Evolutionary conservation across 2,888 invertebrate species (phyloP).

Genomic region (Pachymerium ferrugineum): DNA sequence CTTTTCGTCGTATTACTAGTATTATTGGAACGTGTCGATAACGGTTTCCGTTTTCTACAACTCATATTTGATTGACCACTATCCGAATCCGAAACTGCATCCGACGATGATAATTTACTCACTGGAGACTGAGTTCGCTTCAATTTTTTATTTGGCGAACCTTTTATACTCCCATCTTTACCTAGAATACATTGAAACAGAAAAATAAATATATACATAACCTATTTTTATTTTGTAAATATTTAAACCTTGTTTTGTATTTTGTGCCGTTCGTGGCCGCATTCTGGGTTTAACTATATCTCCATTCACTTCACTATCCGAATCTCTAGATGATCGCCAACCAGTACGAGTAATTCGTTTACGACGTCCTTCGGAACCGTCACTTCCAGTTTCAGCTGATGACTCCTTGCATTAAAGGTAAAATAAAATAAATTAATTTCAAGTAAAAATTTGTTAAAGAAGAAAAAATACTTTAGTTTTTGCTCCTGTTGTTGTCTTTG

Average conservation of each 20-base stretch:
- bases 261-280: neutral
- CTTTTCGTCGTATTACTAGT: neutral
- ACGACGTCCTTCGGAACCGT: neutral
- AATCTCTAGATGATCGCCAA: neutral
- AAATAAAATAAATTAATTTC: too few relatives aligned
- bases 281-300: neutral
- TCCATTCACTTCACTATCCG: neutral
- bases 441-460: neutral
- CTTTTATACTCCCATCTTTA: neutral
- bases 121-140: neutral
- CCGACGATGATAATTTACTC: neutral
- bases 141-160: neutral
- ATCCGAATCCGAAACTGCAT: neutral
- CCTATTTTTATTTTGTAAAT: neutral
- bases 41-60: slow-evolving; percentile 23
- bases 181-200: neutral
- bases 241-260: neutral
- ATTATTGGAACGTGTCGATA: slow-evolving; percentile 2
- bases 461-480: neutral
- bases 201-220: neutral
- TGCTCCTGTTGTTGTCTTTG: neutral
- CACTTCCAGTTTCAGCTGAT: neutral
- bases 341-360: neutral
- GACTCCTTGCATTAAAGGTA: too few relatives aligned
- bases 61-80: slow-evolving; percentile 31